Percentiles rank a stretch among this genome's conserved stretches.
These are phyloP conservation scores for Lepidothrix coronata DNA, from an alignment of 2,113 vertebrate genomes.

Conservation along the genomic window DNA sequence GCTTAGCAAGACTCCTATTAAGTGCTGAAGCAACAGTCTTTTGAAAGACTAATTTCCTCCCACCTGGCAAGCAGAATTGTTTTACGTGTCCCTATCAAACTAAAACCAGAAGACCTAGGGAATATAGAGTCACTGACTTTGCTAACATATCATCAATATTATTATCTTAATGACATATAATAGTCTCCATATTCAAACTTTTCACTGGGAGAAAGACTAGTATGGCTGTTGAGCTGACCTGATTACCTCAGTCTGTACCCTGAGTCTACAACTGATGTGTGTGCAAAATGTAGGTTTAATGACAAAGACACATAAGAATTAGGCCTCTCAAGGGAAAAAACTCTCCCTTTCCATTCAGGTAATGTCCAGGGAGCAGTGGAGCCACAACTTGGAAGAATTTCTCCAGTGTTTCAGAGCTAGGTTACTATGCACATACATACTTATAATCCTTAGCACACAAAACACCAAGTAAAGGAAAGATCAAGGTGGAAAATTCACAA, in stretches of 20 bases:
- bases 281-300: background rate
- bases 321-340: background rate
- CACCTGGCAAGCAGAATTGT: background rate
- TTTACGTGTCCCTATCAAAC: background rate
- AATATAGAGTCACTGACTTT: background rate
- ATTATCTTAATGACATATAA: conserved; percentile 53
- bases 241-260: background rate
- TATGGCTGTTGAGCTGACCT: background rate
- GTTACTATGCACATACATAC: fast-evolving
- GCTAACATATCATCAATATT: background rate
- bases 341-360: background rate
- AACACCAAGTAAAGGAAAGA: background rate
- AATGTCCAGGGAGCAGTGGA: background rate
- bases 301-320: background rate
- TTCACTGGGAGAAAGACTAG: background rate
- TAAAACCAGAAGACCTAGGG: background rate
- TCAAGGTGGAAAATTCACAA: background rate
- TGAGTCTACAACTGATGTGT: background rate
- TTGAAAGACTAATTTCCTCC: conserved; percentile 38
- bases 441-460: background rate
- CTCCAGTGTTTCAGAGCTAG: background rate
- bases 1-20: background rate
- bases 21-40: background rate
- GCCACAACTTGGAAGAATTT: background rate
- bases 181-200: conserved; percentile 11